These are phyloP conservation scores for Mastomys natalensis DNA, from an alignment of 2,113 vertebrate species.

Conservation along the genomic window DNA sequence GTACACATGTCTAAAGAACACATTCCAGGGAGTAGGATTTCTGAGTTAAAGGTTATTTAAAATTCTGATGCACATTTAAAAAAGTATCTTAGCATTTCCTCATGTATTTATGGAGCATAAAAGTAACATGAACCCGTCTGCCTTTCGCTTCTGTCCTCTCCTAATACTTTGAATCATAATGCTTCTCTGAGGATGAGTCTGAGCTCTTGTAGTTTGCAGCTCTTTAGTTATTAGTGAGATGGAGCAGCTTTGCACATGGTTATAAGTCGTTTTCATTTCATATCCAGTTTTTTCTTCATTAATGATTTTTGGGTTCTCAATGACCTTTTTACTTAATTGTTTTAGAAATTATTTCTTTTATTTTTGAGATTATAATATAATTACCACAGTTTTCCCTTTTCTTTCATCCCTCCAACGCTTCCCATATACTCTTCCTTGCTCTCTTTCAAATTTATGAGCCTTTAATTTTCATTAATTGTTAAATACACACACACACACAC, in stretches of 20 bases:
- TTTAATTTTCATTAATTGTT: neutral
- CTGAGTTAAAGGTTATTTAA: neutral
- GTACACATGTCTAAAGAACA: neutral
- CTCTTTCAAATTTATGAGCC: neutral
- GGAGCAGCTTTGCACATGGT: neutral
- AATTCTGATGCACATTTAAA: neutral
- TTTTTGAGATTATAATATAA: neutral
- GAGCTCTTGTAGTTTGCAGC: neutral
- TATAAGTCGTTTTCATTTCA: constrained; percentile 19
- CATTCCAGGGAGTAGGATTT: neutral
- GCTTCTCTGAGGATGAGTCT: neutral
- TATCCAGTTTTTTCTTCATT: constrained; percentile 24
- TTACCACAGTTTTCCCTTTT: neutral
- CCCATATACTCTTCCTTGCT: neutral
- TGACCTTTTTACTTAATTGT: constrained; percentile 2
- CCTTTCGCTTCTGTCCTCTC: neutral
- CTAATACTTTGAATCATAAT: neutral
- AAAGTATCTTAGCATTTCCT: neutral
- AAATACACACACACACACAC: no score
- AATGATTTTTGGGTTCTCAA: neutral
- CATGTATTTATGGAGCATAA: neutral
- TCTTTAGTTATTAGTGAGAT: constrained; percentile 27
- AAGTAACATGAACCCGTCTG: neutral
- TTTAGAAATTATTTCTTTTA: neutral
- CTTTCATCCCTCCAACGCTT: neutral